These are phyloP conservation scores for Halictus rubicundus DNA, from an alignment of 1,140 invertebrate genomes.

Conservation along the genomic window DNA sequence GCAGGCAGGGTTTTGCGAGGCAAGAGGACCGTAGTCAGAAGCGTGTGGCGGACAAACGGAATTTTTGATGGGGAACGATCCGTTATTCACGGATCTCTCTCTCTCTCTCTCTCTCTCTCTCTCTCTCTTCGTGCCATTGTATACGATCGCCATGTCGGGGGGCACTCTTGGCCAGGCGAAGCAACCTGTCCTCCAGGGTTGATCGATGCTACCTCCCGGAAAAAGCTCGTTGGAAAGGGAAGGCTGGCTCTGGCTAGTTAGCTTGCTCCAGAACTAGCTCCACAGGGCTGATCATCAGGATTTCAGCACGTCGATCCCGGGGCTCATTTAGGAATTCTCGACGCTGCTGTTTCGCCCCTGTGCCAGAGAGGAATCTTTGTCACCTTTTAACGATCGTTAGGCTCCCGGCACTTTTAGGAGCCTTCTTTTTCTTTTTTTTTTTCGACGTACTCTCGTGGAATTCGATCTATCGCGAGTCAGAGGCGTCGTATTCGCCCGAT, in stretches of 20 bases:
- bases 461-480: constrained; percentile 6
- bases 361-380: constrained; percentile 8
- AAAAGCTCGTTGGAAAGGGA: not conserved
- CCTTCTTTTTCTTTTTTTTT: not conserved
- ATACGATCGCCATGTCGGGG: constrained; percentile 54
- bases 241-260: not conserved
- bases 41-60: constrained; percentile 68
- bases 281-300: constrained; percentile 30
- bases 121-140: constrained; percentile 67
- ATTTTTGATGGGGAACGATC: constrained; percentile 72
- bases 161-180: constrained; percentile 43
- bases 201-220: constrained; percentile 56
- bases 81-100: constrained; percentile 70
- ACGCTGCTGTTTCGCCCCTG: not conserved
- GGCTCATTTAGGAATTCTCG: constrained; percentile 42
- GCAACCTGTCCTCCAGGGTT: constrained; percentile 56
- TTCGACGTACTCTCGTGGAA: not conserved
- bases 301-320: not conserved
- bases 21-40: not conserved
- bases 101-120: constrained; percentile 66
- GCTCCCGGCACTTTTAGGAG: not conserved
- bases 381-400: constrained; percentile 27
- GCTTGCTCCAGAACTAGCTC: not conserved
- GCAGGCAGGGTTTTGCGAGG: not conserved
- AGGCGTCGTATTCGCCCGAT: not conserved